Percentiles rank a stretch among this genome's conserved stretches.
These are phyloP conservation scores for Tetragnatha versicolor DNA, from an alignment of 1,140 invertebrate species.

Conservation along the genomic window DNA sequence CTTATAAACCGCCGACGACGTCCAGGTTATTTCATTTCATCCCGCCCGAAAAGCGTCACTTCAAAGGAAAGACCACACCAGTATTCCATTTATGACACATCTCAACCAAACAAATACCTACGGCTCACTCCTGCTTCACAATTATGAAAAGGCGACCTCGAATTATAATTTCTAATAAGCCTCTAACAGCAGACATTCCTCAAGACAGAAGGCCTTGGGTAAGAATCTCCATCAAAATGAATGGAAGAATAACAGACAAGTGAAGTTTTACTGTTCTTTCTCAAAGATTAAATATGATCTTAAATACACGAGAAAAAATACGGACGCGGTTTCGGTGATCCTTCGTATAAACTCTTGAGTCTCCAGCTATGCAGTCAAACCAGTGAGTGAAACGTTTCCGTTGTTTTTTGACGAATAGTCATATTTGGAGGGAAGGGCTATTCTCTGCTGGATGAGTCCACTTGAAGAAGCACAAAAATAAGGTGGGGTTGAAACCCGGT, in stretches of 20 bases:
- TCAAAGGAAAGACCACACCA: background rate
- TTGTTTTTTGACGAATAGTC: conserved; percentile 5
- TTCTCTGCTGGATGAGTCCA: conserved; percentile 1
- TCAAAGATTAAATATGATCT: conserved; percentile 17
- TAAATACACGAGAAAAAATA: conserved; percentile 3
- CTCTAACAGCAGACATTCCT: background rate
- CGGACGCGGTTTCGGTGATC: background rate
- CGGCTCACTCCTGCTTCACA: background rate
- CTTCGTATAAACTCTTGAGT: background rate
- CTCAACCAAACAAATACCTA: background rate
- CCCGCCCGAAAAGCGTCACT: background rate
- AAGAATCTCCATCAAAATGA: background rate
- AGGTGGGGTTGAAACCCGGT: conserved; percentile 7
- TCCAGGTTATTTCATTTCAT: background rate
- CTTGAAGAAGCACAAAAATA: conserved; percentile 33
- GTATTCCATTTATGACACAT: background rate
- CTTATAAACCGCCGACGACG: too few species aligned
- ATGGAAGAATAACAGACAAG: background rate
- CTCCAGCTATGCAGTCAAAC: conserved; percentile 15
- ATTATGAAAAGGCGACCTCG: background rate
- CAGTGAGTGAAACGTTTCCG: conserved; percentile 18
- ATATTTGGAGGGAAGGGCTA: conserved; percentile 14
- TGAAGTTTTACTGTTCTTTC: background rate
- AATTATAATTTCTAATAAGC: conserved; percentile 21
- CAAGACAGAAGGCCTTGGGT: background rate